phyloP scores from a whole-genome alignment of 64 coral and sea anemone genomes.

The Acropora tenuis region DNA sequence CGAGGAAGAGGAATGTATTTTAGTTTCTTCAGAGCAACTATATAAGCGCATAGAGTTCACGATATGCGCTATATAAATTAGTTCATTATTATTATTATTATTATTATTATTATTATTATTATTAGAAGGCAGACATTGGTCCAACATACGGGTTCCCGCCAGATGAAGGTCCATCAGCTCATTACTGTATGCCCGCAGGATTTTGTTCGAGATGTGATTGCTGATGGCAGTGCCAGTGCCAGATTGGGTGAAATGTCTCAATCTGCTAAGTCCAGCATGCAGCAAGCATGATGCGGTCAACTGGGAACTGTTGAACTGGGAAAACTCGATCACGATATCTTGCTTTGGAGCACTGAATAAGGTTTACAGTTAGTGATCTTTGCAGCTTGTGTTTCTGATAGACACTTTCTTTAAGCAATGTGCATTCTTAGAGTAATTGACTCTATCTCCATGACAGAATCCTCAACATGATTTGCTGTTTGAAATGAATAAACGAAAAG shows the following conservation, averaged over 20 bases:
- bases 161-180: conserved; percentile 17
- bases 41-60: background rate
- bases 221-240: background rate
- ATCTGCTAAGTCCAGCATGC: conserved; percentile 8
- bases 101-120: no score
- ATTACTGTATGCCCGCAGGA: background rate
- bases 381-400: conserved; percentile 1
- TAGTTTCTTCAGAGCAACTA: conserved; percentile 1
- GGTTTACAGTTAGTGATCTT: background rate
- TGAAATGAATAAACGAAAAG: conserved; percentile 4
- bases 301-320: background rate
- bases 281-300: background rate
- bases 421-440: background rate
- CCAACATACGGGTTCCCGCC: background rate
- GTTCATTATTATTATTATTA: no score
- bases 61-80: no score
- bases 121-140: background rate
- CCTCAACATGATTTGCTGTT: background rate
- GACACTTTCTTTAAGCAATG: background rate
- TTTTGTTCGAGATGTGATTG: background rate
- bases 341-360: conserved; percentile 10
- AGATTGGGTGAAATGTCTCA: background rate
- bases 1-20: conserved; percentile 7
- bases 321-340: background rate
- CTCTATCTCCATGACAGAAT: background rate